Conservation (phyloP, 2,888 invertebrate species). For the Tetragnatha montana region DNA sequence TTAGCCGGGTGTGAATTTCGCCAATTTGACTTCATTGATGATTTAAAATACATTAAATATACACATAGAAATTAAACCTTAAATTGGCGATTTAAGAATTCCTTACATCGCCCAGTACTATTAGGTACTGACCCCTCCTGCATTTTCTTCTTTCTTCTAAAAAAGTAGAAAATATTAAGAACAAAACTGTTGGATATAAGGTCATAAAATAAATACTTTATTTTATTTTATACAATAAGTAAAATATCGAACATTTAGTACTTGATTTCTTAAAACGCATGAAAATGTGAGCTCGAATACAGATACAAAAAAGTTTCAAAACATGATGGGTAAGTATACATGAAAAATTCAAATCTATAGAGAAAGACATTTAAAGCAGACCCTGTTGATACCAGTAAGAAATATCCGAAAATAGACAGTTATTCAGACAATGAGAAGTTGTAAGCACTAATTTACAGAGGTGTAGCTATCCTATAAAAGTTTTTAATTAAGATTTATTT, state of each 20-base stretch:
- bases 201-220: constrained; percentile 22
- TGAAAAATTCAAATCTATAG: no score
- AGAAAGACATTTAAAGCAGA: constrained; percentile 9
- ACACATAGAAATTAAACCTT: no score
- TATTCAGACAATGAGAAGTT: constrained; percentile 33
- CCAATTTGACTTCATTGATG: no score
- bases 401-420: constrained; percentile 50
- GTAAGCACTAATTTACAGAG: not conserved
- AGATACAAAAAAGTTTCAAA: not conserved
- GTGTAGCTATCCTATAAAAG: no score
- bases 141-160: no score
- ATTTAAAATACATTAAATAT: no score
- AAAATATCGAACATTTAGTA: constrained; percentile 14
- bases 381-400: constrained; percentile 23
- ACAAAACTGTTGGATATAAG: not conserved
- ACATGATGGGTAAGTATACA: no score
- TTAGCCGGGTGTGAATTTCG: no score
- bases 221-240: constrained; percentile 24
- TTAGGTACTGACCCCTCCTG: no score
- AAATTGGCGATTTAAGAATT: no score
- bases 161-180: not conserved
- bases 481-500: no score
- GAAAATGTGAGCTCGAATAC: not conserved
- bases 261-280: constrained; percentile 4
- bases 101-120: no score